These are phyloP conservation scores for Falco columbarius DNA, from an alignment of 2,797 vertebrate species.

Conservation along the genomic window DNA sequence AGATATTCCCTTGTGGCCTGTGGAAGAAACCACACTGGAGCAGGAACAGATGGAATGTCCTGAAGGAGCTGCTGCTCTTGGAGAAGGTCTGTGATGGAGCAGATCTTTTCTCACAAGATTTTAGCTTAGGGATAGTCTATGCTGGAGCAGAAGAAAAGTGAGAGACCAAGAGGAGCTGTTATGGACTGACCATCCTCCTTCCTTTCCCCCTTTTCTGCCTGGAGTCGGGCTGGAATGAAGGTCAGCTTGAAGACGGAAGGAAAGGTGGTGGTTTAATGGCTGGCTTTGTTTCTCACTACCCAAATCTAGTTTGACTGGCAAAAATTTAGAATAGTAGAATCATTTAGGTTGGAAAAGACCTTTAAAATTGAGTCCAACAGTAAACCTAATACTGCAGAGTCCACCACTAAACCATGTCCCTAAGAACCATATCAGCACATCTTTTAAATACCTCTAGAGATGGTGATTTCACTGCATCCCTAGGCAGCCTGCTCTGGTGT, in stretches of 20 bases:
- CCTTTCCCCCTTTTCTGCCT: background rate
- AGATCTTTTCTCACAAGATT: background rate
- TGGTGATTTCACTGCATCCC: background rate
- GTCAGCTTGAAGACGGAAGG: background rate
- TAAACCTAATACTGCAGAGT: background rate
- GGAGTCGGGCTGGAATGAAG: rapidly evolving
- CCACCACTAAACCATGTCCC: background rate
- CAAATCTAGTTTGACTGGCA: background rate
- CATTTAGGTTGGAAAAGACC: background rate
- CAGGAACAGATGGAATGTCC: background rate
- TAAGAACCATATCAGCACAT: background rate
- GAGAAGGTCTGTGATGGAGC: background rate
- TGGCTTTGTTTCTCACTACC: background rate
- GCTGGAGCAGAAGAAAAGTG: background rate
- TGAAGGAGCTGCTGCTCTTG: background rate
- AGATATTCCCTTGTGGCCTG: background rate
- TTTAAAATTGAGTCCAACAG: background rate
- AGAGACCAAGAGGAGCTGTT: background rate
- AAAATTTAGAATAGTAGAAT: background rate
- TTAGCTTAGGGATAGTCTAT: background rate
- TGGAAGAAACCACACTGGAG: rapidly evolving
- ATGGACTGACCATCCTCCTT: rapidly evolving
- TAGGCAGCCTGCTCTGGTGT: background rate
- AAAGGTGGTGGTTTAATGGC: background rate
- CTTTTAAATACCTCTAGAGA: background rate